Percentiles rank a stretch among this genome's conserved stretches.
phyloP scores from a whole-genome alignment of 2,888 invertebrate genomes.

The Hipparchia sbordonii region DNA sequence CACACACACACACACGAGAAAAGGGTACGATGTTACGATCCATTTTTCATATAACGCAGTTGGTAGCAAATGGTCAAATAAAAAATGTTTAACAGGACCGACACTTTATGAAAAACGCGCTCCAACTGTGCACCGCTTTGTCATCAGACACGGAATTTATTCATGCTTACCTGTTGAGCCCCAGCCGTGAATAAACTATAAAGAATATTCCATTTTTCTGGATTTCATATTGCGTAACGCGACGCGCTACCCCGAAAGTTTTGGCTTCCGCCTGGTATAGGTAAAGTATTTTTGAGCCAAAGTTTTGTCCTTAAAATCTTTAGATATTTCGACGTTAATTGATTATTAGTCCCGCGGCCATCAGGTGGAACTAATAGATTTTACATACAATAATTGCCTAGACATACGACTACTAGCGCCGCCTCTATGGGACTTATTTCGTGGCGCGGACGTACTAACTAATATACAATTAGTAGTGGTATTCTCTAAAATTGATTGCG shows the following conservation, averaged over 20 bases:
- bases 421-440: no score
- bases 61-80: constrained; percentile 83
- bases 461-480: no score
- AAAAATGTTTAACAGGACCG: constrained; percentile 80
- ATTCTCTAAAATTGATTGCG: no score
- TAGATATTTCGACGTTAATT: no score
- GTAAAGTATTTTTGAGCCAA: no score
- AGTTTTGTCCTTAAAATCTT: no score
- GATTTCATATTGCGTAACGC: constrained; percentile 72
- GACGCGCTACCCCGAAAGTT: constrained; percentile 54
- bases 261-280: constrained; percentile 12
- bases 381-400: no score
- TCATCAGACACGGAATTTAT: constrained; percentile 78
- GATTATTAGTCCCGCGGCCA: no score
- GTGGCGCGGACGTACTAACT: no score
- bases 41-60: constrained; percentile 83
- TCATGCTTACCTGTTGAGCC: constrained; percentile 77
- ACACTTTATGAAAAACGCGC: constrained; percentile 81
- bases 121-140: constrained; percentile 74
- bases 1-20: constrained; percentile 63
- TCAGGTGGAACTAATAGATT: no score
- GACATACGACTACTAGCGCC: no score
- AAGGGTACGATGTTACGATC: constrained; percentile 81
- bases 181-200: constrained; percentile 77
- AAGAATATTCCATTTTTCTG: constrained; percentile 81